Percentiles rank a stretch among this genome's conserved stretches.
Evolutionary conservation across 2,888 invertebrate species (phyloP).

Genomic region (Leptopterna dolabrata): DNA sequence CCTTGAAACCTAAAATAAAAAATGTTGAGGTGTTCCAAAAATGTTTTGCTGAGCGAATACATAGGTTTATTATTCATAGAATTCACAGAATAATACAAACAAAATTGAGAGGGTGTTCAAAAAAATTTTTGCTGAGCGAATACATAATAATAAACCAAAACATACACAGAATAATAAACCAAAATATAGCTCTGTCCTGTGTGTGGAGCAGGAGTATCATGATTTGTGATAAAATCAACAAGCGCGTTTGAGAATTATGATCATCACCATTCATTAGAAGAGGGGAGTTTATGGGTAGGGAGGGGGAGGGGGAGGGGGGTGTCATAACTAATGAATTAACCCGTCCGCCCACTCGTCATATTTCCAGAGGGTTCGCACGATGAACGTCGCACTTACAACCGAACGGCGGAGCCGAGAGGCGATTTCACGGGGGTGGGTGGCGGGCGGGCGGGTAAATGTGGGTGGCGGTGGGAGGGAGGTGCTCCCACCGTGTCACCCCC

Average conservation of each 20-base stretch:
- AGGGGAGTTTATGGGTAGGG: too few species aligned
- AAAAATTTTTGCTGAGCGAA: too few species aligned
- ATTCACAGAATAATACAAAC: too few species aligned
- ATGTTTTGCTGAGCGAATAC: too few species aligned
- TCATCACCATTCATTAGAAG: not conserved
- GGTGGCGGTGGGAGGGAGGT: not conserved
- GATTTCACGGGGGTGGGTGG: not conserved
- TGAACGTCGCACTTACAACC: not conserved
- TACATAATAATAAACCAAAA: too few species aligned
- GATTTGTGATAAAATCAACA: not conserved
- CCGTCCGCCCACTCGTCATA: not conserved
- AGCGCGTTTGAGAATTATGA: not conserved
- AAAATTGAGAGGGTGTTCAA: too few species aligned
- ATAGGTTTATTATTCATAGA: too few species aligned
- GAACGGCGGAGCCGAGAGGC: not conserved
- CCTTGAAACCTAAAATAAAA: too few species aligned
- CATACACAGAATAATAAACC: too few species aligned
- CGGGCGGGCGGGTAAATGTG: not conserved
- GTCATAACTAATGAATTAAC: slow-evolving; percentile 15
- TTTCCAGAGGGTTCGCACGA: slow-evolving; percentile 1
- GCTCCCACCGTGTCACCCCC: not conserved
- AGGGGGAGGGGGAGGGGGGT: not conserved
- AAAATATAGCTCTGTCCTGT: too few species aligned
- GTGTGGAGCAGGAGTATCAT: too few species aligned
- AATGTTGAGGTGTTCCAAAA: too few species aligned